Conservation (phyloP, 2,888 invertebrate genomes). For the Drosophila anceps region DNA sequence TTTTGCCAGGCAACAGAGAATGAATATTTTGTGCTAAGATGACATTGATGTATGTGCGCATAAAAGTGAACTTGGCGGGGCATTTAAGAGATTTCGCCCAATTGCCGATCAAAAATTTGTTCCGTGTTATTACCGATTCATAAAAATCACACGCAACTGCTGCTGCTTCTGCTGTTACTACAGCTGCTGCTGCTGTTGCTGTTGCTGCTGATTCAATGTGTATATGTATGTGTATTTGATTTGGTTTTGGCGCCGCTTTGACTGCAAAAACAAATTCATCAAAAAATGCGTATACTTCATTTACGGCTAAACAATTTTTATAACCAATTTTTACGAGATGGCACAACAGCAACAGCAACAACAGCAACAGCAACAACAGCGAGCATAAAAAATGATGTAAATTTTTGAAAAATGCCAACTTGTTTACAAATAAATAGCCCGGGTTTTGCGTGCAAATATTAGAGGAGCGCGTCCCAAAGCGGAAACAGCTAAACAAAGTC, state of each 20-base stretch:
- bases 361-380: constrained; percentile 16
- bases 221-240: constrained; percentile 10
- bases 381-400: constrained; percentile 71
- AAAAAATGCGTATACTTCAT: constrained; percentile 72
- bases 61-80: constrained; percentile 11
- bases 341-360: background rate
- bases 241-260: constrained; percentile 47
- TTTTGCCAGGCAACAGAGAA: background rate
- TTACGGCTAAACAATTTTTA: constrained; percentile 76
- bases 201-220: constrained; percentile 23
- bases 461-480: constrained; percentile 33
- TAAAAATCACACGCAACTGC: constrained; percentile 63
- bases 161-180: constrained; percentile 14
- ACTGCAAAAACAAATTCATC: constrained; percentile 71
- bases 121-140: constrained; percentile 49
- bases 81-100: constrained; percentile 18
- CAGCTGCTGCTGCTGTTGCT: constrained; percentile 20
- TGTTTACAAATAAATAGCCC: constrained; percentile 77
- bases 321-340: constrained; percentile 72
- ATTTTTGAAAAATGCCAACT: constrained; percentile 73
- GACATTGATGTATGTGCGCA: constrained; percentile 1
- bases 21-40: background rate
- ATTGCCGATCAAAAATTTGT: background rate
- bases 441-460: constrained; percentile 58
- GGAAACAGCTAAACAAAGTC: constrained; percentile 22